phyloP scores from a whole-genome alignment of 2,113 vertebrate genomes.

The Centrocercus urophasianus region DNA sequence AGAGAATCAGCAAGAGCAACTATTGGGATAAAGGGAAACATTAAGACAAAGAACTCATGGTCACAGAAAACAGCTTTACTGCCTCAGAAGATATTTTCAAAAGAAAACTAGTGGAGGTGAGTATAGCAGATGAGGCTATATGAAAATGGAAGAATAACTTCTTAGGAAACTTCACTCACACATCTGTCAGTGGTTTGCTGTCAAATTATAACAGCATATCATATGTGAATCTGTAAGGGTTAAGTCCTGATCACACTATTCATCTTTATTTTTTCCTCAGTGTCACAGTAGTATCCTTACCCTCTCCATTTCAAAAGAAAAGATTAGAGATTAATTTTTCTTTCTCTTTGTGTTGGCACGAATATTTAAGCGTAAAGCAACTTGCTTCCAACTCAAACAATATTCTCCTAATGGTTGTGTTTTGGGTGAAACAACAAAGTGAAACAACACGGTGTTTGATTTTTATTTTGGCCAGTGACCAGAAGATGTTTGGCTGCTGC shows the following conservation, averaged over 20 bases:
- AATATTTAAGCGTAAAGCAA: background rate
- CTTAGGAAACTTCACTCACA: background rate
- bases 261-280: background rate
- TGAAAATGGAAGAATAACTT: background rate
- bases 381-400: background rate
- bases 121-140: background rate
- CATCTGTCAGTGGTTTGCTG: background rate
- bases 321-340: background rate
- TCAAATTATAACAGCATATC: background rate
- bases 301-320: background rate
- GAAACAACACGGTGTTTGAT: background rate
- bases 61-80: background rate
- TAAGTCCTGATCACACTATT: background rate
- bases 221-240: constrained; percentile 14
- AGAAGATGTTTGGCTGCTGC: background rate
- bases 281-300: background rate
- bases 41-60: background rate
- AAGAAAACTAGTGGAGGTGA: background rate
- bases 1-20: background rate
- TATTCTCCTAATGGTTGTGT: background rate
- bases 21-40: background rate
- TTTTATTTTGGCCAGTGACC: background rate
- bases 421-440: background rate
- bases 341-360: background rate
- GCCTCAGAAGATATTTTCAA: background rate